phyloP scores from a whole-genome alignment of 1,140 invertebrate species.

The Drosophila pandora region DNA sequence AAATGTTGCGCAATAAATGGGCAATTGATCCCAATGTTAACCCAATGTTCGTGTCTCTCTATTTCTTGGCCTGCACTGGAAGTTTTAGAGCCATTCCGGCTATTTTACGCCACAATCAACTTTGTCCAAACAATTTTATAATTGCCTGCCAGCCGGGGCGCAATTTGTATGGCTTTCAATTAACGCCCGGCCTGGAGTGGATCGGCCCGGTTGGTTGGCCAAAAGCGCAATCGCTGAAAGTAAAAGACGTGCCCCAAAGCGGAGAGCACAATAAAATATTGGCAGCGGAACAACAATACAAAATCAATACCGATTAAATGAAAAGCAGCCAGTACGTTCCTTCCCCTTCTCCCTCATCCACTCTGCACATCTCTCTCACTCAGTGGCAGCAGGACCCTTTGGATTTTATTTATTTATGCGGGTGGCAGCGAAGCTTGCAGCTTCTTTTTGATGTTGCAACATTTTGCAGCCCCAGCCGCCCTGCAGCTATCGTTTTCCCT shows the following conservation, averaged over 20 bases:
- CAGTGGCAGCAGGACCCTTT: neutral
- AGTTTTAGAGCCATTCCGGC: conserved; percentile 17
- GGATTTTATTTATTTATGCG: conserved; percentile 49
- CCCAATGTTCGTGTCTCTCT: conserved; percentile 3
- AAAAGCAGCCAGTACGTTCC: conserved; percentile 26
- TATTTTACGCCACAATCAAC: conserved; percentile 74
- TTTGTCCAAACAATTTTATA: conserved; percentile 67
- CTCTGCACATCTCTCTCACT: neutral
- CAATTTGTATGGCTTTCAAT: conserved; percentile 82
- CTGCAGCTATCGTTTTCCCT: conserved; percentile 13
- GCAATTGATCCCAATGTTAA: conserved; percentile 65
- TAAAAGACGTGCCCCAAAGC: conserved; percentile 40
- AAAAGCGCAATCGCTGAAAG: conserved; percentile 34
- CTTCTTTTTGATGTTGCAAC: conserved; percentile 44
- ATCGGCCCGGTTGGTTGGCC: neutral
- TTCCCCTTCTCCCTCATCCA: neutral
- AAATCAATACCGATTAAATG: conserved; percentile 62
- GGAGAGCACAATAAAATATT: conserved; percentile 73
- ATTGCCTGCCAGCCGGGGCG: conserved; percentile 65
- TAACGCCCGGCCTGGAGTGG: conserved; percentile 45
- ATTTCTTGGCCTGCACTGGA: conserved; percentile 8
- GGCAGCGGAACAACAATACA: conserved; percentile 47
- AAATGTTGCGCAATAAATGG: conserved; percentile 76
- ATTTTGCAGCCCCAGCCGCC: conserved; percentile 10
- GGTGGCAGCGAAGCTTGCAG: conserved; percentile 21